Percentiles rank a stretch among this genome's conserved stretches.
These are phyloP conservation scores for Apogon talboti DNA, from an alignment of 2,797 vertebrate species.

Conservation along the genomic window DNA sequence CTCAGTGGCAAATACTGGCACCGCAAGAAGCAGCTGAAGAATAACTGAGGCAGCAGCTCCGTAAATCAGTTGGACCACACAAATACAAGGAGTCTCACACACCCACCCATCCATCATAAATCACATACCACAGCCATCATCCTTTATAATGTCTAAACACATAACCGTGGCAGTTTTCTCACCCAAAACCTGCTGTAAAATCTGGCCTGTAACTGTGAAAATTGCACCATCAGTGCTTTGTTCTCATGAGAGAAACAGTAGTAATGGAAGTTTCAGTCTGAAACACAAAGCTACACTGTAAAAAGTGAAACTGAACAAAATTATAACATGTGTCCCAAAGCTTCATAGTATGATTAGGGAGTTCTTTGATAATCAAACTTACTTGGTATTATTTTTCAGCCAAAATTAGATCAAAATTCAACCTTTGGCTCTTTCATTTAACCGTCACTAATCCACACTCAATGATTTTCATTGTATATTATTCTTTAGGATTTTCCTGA, in stretches of 20 bases:
- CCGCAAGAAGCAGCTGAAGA: background rate
- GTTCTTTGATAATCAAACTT: too few relatives aligned
- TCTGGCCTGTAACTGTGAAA: background rate
- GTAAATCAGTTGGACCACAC: conserved; percentile 32
- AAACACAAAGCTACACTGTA: too few relatives aligned
- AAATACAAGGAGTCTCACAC: conserved; percentile 8
- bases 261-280: too few relatives aligned
- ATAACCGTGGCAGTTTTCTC: background rate
- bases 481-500: conserved; percentile 88
- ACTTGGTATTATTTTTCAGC: too few relatives aligned
- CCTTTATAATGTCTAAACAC: conserved; percentile 4
- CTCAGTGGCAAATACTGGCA: conserved; percentile 2
- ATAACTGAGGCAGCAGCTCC: conserved; percentile 48
- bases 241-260: too few relatives aligned
- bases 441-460: background rate
- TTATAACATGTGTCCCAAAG: too few relatives aligned
- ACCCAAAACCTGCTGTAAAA: background rate
- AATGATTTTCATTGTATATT: background rate
- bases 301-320: too few relatives aligned
- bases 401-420: background rate
- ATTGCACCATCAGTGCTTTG: too few relatives aligned
- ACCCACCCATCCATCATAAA: background rate
- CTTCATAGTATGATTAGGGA: too few relatives aligned
- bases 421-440: background rate
- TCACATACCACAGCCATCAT: conserved; percentile 18